Conservation (phyloP, 2,113 vertebrate species). For the Cygnus buccinator region DNA sequence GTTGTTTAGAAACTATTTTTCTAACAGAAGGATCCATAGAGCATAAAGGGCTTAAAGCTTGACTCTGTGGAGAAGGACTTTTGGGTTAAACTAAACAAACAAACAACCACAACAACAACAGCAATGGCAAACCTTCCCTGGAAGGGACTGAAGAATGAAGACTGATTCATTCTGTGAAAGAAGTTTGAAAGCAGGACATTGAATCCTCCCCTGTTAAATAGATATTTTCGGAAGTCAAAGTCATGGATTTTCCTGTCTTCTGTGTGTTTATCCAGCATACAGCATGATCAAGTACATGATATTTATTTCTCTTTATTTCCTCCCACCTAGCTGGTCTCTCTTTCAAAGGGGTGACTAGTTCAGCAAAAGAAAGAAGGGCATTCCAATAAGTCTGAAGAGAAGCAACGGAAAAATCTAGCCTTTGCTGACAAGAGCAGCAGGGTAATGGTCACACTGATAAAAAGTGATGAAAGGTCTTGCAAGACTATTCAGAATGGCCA, state of each 20-base stretch:
- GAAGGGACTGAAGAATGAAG: neutral
- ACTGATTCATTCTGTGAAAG: neutral
- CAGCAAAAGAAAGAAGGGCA: neutral
- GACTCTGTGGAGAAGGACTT: neutral
- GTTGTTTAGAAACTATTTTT: neutral
- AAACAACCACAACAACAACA: no score
- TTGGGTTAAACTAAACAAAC: neutral
- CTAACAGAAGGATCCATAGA: neutral
- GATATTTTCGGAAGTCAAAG: neutral
- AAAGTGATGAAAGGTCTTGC: conserved; percentile 42
- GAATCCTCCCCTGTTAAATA: neutral
- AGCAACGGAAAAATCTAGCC: conserved; percentile 37
- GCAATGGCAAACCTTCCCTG: neutral
- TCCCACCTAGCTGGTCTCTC: neutral
- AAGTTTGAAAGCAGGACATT: neutral
- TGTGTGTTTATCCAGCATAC: neutral
- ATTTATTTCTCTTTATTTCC: neutral
- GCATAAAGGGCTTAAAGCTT: neutral
- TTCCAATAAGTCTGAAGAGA: neutral
- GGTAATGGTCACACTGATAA: conserved; percentile 25
- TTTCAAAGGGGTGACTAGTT: neutral
- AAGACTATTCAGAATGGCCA: neutral
- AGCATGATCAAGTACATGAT: neutral
- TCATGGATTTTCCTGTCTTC: neutral
- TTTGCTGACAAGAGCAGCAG: neutral